Base-by-base conservation (phyloP, 1,140 invertebrate species). In the Parasteatoda tepidariorum region DNA sequence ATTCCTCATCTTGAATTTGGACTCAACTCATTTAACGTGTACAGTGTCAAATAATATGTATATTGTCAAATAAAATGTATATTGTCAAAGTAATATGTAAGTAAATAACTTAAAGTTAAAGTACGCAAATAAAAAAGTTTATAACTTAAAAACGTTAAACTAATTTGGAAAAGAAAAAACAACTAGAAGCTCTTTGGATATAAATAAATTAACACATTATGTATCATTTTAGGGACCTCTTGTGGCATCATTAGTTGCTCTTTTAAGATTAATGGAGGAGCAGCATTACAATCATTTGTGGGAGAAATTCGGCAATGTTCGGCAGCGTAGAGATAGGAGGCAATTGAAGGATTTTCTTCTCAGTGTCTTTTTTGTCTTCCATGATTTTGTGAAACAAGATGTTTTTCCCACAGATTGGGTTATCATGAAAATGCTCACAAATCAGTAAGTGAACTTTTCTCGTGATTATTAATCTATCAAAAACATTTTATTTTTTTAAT, bases 401-500 rank as follows among this genome's bases (percentile, higher is more conserved):
- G 94, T 98, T 0, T 99, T 97, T 87, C 94, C 96, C 3, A 89
- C 92, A 0, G 97, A 98, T 88, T 99, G 98, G 98, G 91, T 97
- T 67, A 93, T 97, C 13, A 95, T 99, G 89, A 93, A 95, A 87
- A 94, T 98, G 91, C 92, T 96, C 59, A 94, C 95, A 68, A 98
- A 98, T 88, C 93, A 94, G 85, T 86, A 83, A 78, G 24, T 68
- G 3, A 28, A 30, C 41, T 68, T 62, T 28, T 3, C 1, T 48
- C 18, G 1, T 48, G 9, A 48, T 48, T 48, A 48, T 18, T 13
- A 4, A 13, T 1, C 9, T 48, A 48, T 18, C 38, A 48, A 48
- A 4, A 48, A 1, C 1, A 18, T 48, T 48, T n/a, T n/a, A n/a
- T n/a, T n/a, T n/a, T n/a, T n/a, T n/a, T n/a, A n/a, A n/a, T n/a